Conservation (phyloP, 2,797 vertebrate genomes). For the Dromococcyx pavoninus region DNA sequence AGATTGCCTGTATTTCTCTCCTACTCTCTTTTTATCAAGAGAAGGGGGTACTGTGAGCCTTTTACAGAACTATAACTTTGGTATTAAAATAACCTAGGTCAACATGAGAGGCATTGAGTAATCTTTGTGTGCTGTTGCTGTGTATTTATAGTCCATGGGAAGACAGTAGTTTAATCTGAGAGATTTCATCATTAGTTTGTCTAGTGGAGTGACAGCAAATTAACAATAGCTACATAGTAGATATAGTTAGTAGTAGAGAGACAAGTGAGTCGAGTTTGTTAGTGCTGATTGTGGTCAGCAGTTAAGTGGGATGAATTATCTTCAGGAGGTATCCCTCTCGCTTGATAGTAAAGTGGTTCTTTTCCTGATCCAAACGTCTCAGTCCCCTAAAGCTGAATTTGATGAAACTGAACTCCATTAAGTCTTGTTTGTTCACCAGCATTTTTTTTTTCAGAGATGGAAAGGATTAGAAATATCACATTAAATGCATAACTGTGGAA, state of each 20-base stretch:
- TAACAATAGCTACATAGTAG: background rate
- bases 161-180: background rate
- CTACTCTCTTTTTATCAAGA: background rate
- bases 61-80: background rate
- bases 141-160: background rate
- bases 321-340: background rate
- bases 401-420: background rate
- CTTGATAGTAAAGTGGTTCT: background rate
- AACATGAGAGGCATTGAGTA: background rate
- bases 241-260: background rate
- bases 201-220: background rate
- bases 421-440: background rate
- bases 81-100: background rate
- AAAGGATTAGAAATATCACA: background rate
- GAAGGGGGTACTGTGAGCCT: background rate
- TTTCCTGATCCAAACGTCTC: background rate
- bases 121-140: background rate
- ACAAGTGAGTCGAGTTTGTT: background rate
- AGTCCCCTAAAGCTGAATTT: background rate
- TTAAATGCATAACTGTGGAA: background rate
- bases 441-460: background rate
- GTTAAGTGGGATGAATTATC: background rate
- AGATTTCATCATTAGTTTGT: background rate
- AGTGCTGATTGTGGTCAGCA: background rate
- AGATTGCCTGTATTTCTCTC: background rate